phyloP scores from a whole-genome alignment of 2,113 vertebrate species.

The Mormoops blainvillei region DNA sequence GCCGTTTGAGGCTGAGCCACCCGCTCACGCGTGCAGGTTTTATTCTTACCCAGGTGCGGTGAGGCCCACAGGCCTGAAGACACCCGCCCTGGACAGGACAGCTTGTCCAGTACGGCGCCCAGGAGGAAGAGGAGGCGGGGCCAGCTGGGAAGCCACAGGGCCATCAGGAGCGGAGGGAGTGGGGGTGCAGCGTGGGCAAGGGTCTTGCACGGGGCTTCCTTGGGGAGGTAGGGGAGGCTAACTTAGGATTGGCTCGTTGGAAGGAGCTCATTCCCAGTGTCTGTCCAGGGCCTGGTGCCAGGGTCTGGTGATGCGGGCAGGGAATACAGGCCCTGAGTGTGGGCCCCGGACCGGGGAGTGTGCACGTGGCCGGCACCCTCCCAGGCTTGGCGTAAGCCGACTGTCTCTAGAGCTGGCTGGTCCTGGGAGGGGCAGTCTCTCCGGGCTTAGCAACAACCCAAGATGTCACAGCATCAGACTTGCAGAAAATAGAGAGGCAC shows the following conservation, averaged over 20 bases:
- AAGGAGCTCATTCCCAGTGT: neutral
- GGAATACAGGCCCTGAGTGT: neutral
- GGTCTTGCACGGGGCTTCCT: neutral
- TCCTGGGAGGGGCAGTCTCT: neutral
- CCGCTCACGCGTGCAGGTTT: fast-evolving
- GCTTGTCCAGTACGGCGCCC: neutral
- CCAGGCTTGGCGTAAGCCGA: fast-evolving
- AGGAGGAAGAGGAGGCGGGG: neutral
- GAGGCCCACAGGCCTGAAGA: too few relatives aligned
- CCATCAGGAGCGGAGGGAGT: neutral
- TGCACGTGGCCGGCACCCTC: neutral
- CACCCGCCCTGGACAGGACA: neutral
- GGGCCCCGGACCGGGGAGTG: neutral
- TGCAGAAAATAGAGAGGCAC: neutral
- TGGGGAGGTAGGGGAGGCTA: too few relatives aligned
- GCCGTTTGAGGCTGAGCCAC: neutral
- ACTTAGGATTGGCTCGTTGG: neutral
- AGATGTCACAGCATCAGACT: neutral
- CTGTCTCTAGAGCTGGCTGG: neutral
- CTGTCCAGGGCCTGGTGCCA: neutral
- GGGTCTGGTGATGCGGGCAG: neutral
- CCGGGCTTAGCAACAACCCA: neutral
- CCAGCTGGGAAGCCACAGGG: neutral
- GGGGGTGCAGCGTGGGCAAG: neutral
- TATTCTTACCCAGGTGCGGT: too few relatives aligned